phyloP scores from a whole-genome alignment of 2,113 vertebrate genomes.

The Centropristis striata region DNA sequence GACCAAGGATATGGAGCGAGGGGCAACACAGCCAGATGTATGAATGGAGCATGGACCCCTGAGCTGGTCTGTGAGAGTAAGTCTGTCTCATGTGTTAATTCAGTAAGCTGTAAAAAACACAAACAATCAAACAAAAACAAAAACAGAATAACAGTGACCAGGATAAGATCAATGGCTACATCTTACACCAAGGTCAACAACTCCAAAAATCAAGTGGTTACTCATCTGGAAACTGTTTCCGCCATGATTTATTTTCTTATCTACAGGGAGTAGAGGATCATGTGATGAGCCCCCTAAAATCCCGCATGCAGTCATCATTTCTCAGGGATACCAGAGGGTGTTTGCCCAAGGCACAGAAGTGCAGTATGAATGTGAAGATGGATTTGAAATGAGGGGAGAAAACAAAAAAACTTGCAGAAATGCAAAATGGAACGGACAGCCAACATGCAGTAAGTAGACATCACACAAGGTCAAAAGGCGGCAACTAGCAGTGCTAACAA shows the following conservation, averaged over 20 bases:
- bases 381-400: not conserved
- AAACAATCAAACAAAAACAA: no score
- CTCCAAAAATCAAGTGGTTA: no score
- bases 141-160: not conserved
- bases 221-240: not conserved
- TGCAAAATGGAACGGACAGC: not conserved
- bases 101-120: not conserved
- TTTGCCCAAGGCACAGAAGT: not conserved
- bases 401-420: fast-evolving
- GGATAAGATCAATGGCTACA: no score
- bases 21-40: fast-evolving
- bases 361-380: conserved; percentile 54
- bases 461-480: no score
- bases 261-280: not conserved
- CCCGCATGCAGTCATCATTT: conserved; percentile 50
- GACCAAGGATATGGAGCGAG: not conserved
- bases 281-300: conserved; percentile 52
- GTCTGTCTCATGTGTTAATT: conserved; percentile 5
- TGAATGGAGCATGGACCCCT: conserved; percentile 28
- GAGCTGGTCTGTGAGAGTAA: conserved; percentile 64
- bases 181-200: no score
- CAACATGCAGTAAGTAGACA: conserved; percentile 46
- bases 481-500: no score
- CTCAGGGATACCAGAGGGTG: conserved; percentile 10
- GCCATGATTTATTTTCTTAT: not conserved